A percentile compares a stretch with the other conserved stretches of the same genome.
Conservation (phyloP, 2,888 invertebrate species). For the Pheosia gnoma region DNA sequence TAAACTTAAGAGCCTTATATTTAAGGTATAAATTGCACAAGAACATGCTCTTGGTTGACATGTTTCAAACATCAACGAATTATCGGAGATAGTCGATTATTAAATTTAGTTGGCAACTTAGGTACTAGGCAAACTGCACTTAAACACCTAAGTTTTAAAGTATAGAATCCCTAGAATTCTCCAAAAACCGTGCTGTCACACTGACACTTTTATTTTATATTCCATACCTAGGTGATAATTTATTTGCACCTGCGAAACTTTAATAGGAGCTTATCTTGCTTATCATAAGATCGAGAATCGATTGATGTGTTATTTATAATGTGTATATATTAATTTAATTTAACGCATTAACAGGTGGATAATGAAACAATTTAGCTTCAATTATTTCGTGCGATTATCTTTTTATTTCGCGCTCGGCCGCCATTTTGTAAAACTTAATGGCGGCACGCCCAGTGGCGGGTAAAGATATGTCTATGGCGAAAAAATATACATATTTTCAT, state of each 20-base stretch:
- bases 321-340: constrained; percentile 24
- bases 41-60: background rate
- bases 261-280: constrained; percentile 8
- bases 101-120: background rate
- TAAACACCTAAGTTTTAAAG: constrained; percentile 11
- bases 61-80: background rate
- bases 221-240: constrained; percentile 19
- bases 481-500: background rate
- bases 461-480: constrained; percentile 8
- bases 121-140: background rate
- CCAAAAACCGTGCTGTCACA: constrained; percentile 28
- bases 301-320: constrained; percentile 9
- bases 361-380: constrained; percentile 71
- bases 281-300: constrained; percentile 19
- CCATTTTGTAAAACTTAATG: constrained; percentile 63
- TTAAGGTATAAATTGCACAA: background rate
- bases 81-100: background rate
- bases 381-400: constrained; percentile 63
- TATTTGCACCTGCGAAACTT: constrained; percentile 12
- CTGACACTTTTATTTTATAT: constrained; percentile 38
- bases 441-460: constrained; percentile 54
- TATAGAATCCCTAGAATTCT: constrained; percentile 21
- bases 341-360: constrained; percentile 52
- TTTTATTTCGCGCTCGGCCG: constrained; percentile 57
- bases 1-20: background rate